Evolutionary conservation across 1,140 invertebrate species (phyloP), one percentile per base, ranked within the genome.

Genomic region (Papilio xuthus): DNA sequence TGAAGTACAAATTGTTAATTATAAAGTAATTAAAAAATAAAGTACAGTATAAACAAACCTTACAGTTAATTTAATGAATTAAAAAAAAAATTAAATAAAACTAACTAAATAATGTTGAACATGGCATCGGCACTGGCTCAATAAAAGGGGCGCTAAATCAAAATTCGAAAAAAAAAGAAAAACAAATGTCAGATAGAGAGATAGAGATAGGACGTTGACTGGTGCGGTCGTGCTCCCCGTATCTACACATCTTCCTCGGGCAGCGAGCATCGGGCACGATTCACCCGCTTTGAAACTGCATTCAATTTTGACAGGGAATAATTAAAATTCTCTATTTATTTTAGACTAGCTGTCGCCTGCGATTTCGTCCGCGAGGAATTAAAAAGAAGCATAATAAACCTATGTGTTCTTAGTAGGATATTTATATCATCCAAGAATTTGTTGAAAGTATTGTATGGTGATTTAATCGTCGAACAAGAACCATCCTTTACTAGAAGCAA

Each of bases 131-230:
- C 50, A 63, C 28, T 32, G 50, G 32, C 42, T 63, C 73, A 32
- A 32, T 76, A 76, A 76, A 76, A 37, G 28, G 28, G 15, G 74
- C 47, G 50, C 74, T 76, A 60, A 60, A 76, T 76, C 50, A 76
- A 76, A 76, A 37, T 60, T 76, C 37, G 47, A 53, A 76, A 76
- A 76, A 74, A 76, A 53, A 41, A 76, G 12, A 53, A 37, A 75
- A 76, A 10, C 50, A 37, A 20, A 76, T 37, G 74, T 76, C 74
- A 76, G 74, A 76, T 76, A 63, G 74, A 41, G 23, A 76, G 74
- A 76, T 76, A 76, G 74, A 76, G 73, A 75, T 75, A 75, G 74
- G 18, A 32, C 53, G 44, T 50, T 10, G 23, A 63, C 28, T 10
- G n/a, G 71, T 4, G 74, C 74, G 32, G 74, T 76, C 74, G 74